A percentile compares a stretch with the other conserved stretches of the same genome.
These are phyloP conservation scores for Umimayanthus chanpuru DNA, from an alignment of 92 coral and sea anemone genomes.

Conservation along the genomic window DNA sequence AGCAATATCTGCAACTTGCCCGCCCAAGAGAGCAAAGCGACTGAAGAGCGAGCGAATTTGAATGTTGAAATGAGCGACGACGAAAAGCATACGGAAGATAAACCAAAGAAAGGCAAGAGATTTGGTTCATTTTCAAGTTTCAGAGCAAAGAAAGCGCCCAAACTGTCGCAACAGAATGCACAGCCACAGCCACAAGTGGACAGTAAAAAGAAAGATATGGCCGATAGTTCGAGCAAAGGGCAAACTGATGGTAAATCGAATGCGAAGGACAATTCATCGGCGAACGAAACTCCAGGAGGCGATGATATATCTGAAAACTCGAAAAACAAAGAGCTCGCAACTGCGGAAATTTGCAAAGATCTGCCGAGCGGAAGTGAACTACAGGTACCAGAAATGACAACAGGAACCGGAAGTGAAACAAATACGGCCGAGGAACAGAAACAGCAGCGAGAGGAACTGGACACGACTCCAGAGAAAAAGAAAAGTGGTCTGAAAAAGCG, in stretches of 20 bases:
- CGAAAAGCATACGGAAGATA: conserved; percentile 17
- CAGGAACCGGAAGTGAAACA: conserved; percentile 28
- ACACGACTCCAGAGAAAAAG: conserved; percentile 25
- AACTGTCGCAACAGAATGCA: neutral
- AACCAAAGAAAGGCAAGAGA: conserved; percentile 30
- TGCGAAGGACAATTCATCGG: neutral
- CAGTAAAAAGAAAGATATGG: neutral
- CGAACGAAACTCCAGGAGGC: neutral
- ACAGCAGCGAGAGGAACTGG: conserved; percentile 19
- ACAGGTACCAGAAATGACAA: conserved; percentile 34
- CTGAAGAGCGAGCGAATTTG: neutral
- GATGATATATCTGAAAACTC: neutral
- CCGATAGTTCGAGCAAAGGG: neutral
- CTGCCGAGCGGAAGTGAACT: conserved; percentile 26
- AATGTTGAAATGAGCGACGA: neutral
- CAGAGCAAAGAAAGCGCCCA: conserved; percentile 22
- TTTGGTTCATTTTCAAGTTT: conserved; percentile 26
- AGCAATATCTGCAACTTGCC: neutral
- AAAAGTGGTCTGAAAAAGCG: conserved; percentile 37
- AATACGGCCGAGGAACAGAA: neutral
- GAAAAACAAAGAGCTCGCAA: neutral
- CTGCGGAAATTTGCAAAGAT: conserved; percentile 32
- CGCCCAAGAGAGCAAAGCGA: neutral
- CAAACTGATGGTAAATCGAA: conserved; percentile 8
- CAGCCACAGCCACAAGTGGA: neutral